These are phyloP conservation scores for Asteroscopus sphinx DNA, from an alignment of 2,888 invertebrate genomes.

Conservation along the genomic window DNA sequence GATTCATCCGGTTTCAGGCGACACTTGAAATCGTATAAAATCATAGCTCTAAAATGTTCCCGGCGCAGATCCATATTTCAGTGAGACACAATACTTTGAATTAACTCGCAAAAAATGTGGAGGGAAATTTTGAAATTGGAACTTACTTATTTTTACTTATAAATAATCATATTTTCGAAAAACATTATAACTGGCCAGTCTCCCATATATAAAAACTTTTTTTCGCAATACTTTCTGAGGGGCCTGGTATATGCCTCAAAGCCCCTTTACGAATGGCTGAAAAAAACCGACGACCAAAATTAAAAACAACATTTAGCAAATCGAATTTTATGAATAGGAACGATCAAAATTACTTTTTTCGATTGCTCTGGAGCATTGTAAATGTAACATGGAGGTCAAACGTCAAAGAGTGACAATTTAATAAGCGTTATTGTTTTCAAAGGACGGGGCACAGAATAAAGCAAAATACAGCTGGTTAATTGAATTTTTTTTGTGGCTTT, in stretches of 20 bases:
- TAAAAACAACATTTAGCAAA: constrained; percentile 45
- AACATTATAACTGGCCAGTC: too few species aligned
- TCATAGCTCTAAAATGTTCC: too few species aligned
- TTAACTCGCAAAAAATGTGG: too few species aligned
- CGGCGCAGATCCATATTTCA: too few species aligned
- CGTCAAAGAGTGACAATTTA: constrained; percentile 20
- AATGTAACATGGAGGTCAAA: constrained; percentile 23
- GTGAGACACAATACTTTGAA: too few species aligned
- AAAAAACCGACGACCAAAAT: constrained; percentile 19
- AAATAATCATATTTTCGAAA: too few species aligned
- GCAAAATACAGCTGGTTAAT: constrained; percentile 12
- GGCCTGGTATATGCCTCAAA: background rate
- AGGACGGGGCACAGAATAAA: background rate
- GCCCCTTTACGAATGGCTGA: constrained; percentile 8
- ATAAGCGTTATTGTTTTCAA: constrained; percentile 26
- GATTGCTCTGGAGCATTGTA: constrained; percentile 17
- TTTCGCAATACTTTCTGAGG: too few species aligned
- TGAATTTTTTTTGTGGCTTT: constrained; percentile 2
- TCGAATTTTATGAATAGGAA: constrained; percentile 36
- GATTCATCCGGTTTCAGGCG: too few species aligned
- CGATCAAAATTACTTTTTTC: constrained; percentile 37
- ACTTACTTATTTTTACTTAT: too few species aligned
- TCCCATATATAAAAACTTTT: too few species aligned
- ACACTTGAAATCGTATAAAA: too few species aligned
- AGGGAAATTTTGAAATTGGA: too few species aligned